Base-by-base conservation (phyloP, 2,113 vertebrate species). In the Pachyramphus minor region DNA sequence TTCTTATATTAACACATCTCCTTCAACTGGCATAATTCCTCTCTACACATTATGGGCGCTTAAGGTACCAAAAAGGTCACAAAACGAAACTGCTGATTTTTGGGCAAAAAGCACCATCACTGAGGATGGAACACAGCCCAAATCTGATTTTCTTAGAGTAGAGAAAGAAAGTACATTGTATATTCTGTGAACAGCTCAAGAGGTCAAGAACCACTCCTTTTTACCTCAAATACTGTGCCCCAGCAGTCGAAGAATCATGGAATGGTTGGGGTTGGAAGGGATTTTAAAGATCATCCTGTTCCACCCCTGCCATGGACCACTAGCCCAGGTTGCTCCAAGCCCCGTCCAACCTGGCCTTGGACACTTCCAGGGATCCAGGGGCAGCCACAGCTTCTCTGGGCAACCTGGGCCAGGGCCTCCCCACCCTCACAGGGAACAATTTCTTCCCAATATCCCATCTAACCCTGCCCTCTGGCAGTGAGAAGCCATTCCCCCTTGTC, bases 391-490 rank as follows among this genome's bases (percentile, higher is more conserved):
- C 63, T 66, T 24, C 63, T 66, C 63, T 66, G 63, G 30, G 30
- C 21, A 66, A 11, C 63, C 41, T 66, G 41, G 16, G 41, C 41
- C 41, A 66, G 63, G 63, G 63, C 63, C 63, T 66, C 6, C 12
- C 30, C 63, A 33, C 63, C 42, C 63, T 66, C 42, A 7, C 63
- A 66, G 41, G 9, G 9, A 24, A 45, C 8, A 17, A 8, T 66
- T 45, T 9, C 63, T 24, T 33, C 67, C 59, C 67, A 50, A 33
- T 12, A 37, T 59, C 44, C 35, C 35, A 41, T 41, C 58, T 3
- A 17, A 0, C 8, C 66, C 66, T 56, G 16, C 39, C 39, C 24
- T 49, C 24, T 80, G 58, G 0, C 30, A 49, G 0, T 49, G 0
- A 0, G 58, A 49, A 78, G 3, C 11, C 35, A 31, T 63, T 63